Percentiles rank a stretch among this genome's conserved stretches.
Conservation (phyloP, 2,888 invertebrate species). For the Caenorhabditis sulstoni region DNA sequence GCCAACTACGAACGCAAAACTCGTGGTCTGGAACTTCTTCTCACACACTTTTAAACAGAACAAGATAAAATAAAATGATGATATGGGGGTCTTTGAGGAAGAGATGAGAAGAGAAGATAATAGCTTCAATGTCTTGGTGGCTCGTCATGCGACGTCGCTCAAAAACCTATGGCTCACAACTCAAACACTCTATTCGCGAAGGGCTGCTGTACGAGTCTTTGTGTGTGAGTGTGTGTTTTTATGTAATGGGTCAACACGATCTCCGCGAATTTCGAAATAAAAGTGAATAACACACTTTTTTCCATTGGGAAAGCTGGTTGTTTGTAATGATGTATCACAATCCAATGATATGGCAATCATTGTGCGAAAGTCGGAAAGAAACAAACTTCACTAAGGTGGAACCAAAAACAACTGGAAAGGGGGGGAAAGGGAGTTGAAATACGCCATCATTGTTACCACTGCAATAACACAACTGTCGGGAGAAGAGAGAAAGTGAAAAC, state of each 20-base stretch:
- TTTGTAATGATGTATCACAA: too few relatives aligned
- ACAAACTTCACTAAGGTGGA: conserved; percentile 32
- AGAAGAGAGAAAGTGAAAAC: conserved; percentile 23
- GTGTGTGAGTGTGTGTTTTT: background rate
- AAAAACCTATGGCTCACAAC: conserved; percentile 47
- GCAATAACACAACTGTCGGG: conserved; percentile 49
- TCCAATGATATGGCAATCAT: background rate
- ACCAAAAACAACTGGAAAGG: conserved; percentile 21
- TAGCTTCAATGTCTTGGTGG: conserved; percentile 23
- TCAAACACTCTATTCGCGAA: conserved; percentile 37
- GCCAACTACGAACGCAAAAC: background rate
- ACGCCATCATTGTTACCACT: conserved; percentile 31
- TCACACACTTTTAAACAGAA: conserved; percentile 16
- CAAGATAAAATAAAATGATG: conserved; percentile 26
- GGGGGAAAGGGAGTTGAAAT: conserved; percentile 10
- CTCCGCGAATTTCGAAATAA: conserved; percentile 1
- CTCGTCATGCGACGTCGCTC: conserved; percentile 49
- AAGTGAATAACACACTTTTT: conserved; percentile 7
- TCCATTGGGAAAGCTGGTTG: background rate
- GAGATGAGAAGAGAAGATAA: conserved; percentile 44
- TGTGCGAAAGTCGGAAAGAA: conserved; percentile 8
- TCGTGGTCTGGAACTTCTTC: background rate
- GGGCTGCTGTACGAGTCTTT: conserved; percentile 30
- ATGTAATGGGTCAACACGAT: conserved; percentile 24
- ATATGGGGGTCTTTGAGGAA: conserved; percentile 2